Percentiles rank a stretch among this genome's conserved stretches.
phyloP scores from a whole-genome alignment of 2,888 invertebrate genomes.

The Cheilosia soror region DNA sequence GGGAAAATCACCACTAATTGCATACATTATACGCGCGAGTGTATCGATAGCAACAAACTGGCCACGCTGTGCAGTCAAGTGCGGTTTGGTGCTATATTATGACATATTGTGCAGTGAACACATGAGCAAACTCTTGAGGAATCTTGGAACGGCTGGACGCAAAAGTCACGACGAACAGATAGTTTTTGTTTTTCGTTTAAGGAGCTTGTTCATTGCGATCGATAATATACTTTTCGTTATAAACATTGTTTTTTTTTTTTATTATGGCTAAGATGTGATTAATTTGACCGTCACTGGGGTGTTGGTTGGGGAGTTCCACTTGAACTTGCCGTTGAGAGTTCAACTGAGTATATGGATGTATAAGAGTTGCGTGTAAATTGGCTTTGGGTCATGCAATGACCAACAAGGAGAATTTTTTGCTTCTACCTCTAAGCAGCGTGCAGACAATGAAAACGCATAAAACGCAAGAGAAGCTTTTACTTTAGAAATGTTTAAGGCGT shows the following conservation, averaged over 20 bases:
- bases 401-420: slow-evolving; percentile 35
- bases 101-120: slow-evolving; percentile 53
- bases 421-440: background rate
- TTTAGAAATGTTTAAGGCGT: slow-evolving; percentile 24
- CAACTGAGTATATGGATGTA: background rate
- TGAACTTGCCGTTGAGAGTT: slow-evolving; percentile 55
- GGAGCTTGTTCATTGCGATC: slow-evolving; percentile 65
- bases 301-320: slow-evolving; percentile 35
- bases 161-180: slow-evolving; percentile 69
- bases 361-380: slow-evolving; percentile 62
- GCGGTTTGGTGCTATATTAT: slow-evolving; percentile 60
- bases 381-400: slow-evolving; percentile 58
- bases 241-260: slow-evolving; percentile 37
- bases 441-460: slow-evolving; percentile 27
- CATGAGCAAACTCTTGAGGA: slow-evolving; percentile 18
- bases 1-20: slow-evolving; percentile 71
- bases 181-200: slow-evolving; percentile 18
- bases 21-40: slow-evolving; percentile 53
- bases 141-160: slow-evolving; percentile 60
- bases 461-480: slow-evolving; percentile 17
- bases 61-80: slow-evolving; percentile 1
- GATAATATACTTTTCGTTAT: slow-evolving; percentile 42
- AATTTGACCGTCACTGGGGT: slow-evolving; percentile 57
- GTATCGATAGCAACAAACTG: slow-evolving; percentile 11
- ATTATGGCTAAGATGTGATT: slow-evolving; percentile 59